Conservation (phyloP, 2,797 vertebrate genomes). For the Anabacerthia variegaticeps region DNA sequence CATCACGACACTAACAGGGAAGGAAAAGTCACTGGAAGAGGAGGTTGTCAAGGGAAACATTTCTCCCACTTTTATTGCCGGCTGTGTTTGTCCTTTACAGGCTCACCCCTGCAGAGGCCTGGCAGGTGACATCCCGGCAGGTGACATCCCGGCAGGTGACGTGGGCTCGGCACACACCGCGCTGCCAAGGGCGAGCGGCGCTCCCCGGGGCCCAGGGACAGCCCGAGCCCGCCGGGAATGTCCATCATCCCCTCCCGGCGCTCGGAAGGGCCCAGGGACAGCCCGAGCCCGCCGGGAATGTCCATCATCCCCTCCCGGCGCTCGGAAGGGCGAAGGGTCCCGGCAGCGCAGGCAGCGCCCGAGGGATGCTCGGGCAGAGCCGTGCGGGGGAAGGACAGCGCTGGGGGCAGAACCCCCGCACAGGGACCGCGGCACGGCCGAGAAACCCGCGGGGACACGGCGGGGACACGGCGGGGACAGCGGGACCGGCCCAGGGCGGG, state of each 20-base stretch:
- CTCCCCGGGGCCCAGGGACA: not conserved
- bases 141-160: not conserved
- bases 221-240: too few species aligned
- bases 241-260: too few species aligned
- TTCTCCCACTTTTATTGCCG: not conserved
- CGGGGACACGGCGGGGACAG: not conserved
- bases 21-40: not conserved
- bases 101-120: not conserved
- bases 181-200: not conserved
- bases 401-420: not conserved
- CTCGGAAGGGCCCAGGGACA: not conserved
- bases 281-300: not conserved
- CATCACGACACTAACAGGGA: not conserved
- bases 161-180: not conserved
- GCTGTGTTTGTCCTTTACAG: not conserved
- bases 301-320: accelerated
- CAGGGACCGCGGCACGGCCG: not conserved
- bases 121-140: slow-evolving; percentile 16
- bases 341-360: not conserved
- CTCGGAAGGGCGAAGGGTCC: not conserved
- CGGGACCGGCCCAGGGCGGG: not conserved
- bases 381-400: not conserved
- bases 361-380: not conserved
- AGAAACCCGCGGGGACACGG: not conserved
- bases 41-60: not conserved